Evolutionary conservation across 2,797 vertebrate species (phyloP).

Genomic region (Dromococcyx pavoninus): DNA sequence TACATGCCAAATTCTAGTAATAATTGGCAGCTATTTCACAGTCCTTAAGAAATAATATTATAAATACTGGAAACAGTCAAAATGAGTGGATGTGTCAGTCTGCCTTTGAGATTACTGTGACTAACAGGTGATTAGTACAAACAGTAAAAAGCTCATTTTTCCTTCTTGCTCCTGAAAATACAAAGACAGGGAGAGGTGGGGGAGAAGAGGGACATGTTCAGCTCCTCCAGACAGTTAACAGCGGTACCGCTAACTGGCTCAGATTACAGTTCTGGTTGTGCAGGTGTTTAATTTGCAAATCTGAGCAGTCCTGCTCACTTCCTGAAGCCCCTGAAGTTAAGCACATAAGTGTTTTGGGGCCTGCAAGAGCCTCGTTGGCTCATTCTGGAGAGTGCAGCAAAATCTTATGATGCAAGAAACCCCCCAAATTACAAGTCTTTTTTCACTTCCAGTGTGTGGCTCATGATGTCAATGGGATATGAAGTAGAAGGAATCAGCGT

Average conservation of each 20-base stretch:
- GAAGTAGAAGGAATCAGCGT: neutral
- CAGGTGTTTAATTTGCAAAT: neutral
- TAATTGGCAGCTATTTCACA: constrained; percentile 49
- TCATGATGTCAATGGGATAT: rapidly evolving
- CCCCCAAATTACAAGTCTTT: neutral
- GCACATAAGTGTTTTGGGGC: neutral
- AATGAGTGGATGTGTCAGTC: constrained; percentile 30
- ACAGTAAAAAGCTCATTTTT: neutral
- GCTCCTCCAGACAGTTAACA: neutral
- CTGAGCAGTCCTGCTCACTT: neutral
- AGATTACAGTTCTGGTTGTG: neutral
- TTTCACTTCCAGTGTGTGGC: neutral
- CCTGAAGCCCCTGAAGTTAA: neutral
- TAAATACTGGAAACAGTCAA: constrained; percentile 31
- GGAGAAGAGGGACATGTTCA: neutral
- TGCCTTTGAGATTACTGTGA: constrained; percentile 29
- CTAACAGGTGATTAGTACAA: constrained; percentile 13
- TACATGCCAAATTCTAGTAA: neutral
- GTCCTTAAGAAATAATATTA: constrained; percentile 27
- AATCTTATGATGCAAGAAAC: neutral
- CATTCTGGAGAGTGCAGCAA: neutral
- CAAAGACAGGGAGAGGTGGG: neutral
- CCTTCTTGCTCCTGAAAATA: neutral
- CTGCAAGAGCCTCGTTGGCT: neutral
- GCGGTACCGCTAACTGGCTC: neutral